These are phyloP conservation scores for Circaetus gallicus DNA, from an alignment of 2,113 vertebrate genomes.

Conservation along the genomic window DNA sequence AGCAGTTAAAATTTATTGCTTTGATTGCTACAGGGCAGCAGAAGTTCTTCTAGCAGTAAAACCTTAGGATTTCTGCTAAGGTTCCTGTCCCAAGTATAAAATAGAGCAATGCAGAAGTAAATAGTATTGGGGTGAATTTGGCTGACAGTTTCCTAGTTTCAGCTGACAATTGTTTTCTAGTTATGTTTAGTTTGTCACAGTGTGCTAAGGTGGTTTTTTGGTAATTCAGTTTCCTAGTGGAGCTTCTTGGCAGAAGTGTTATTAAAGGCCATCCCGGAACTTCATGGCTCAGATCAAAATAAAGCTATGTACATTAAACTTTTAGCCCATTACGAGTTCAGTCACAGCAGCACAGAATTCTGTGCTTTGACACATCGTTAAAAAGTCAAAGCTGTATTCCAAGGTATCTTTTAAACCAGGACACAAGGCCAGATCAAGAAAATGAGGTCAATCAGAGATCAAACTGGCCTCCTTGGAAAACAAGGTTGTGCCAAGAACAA, in stretches of 20 bases:
- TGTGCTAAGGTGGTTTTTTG: neutral
- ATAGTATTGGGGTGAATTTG: neutral
- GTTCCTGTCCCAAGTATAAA: neutral
- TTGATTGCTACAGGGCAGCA: neutral
- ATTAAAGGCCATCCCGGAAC: neutral
- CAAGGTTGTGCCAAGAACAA: constrained; percentile 1
- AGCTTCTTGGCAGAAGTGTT: neutral
- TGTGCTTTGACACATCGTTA: neutral
- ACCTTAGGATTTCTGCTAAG: neutral
- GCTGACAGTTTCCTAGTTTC: neutral
- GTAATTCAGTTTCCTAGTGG: neutral
- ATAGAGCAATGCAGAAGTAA: neutral
- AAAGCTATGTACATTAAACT: neutral
- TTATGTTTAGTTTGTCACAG: neutral
- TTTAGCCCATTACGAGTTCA: neutral
- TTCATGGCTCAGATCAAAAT: neutral
- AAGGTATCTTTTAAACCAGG: neutral
- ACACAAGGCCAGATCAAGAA: neutral
- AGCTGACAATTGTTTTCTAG: neutral
- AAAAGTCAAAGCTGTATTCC: constrained; percentile 8
- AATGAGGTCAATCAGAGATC: constrained; percentile 37
- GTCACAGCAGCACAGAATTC: neutral
- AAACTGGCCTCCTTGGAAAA: constrained; percentile 31
- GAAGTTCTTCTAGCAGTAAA: neutral
- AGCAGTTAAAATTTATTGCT: neutral